These are phyloP conservation scores for Bombus confusus DNA, from an alignment of 1,140 invertebrate species.

Conservation along the genomic window DNA sequence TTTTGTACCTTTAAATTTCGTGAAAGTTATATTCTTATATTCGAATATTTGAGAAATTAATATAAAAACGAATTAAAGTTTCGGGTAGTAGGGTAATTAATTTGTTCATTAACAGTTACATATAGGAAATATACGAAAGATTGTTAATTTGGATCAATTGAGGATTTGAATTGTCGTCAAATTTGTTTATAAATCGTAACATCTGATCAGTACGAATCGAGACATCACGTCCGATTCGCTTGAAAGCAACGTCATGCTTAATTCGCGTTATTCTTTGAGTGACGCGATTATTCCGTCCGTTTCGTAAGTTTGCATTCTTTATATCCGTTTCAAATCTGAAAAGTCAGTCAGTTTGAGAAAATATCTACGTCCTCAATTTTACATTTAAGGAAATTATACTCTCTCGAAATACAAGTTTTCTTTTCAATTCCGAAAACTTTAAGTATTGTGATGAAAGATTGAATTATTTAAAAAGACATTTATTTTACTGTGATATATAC, in stretches of 20 bases:
- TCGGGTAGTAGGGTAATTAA: too few relatives aligned
- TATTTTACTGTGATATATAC: background rate
- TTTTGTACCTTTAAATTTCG: too few relatives aligned
- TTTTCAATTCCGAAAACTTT: background rate
- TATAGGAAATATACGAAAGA: background rate
- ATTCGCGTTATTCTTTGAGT: slow-evolving; percentile 19
- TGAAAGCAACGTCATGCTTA: slow-evolving; percentile 39
- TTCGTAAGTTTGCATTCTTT: slow-evolving; percentile 17
- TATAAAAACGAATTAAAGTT: background rate
- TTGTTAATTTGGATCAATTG: background rate
- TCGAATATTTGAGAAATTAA: background rate
- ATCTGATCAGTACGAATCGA: background rate
- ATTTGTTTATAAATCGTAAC: background rate
- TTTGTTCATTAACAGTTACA: too few relatives aligned
- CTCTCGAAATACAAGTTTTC: background rate
- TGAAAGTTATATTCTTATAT: background rate
- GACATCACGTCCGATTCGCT: background rate
- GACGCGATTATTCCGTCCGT: slow-evolving; percentile 28
- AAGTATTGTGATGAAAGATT: background rate
- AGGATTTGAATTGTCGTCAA: background rate
- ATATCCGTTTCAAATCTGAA: background rate
- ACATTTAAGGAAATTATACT: background rate
- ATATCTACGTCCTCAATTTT: background rate
- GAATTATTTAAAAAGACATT: background rate
- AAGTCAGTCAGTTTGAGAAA: slow-evolving; percentile 1